phyloP scores from a whole-genome alignment of 2,888 invertebrate species.

The Leptinotarsa peninsularis region DNA sequence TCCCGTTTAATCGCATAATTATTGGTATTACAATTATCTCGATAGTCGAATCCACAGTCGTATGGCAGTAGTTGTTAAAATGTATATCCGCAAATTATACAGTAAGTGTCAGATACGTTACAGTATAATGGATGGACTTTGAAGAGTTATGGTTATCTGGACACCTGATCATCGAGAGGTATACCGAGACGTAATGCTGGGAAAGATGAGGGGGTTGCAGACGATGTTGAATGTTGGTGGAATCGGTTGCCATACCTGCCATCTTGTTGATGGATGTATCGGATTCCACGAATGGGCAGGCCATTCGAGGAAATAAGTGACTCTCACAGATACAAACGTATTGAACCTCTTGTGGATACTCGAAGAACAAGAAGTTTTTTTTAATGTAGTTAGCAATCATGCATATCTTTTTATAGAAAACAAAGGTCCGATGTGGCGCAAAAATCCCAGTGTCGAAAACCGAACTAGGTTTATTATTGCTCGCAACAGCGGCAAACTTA shows the following conservation, averaged over 20 bases:
- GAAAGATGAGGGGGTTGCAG: not conserved
- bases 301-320: not conserved
- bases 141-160: constrained; percentile 25
- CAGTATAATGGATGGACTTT: constrained; percentile 23
- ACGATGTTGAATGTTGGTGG: not conserved
- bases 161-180: constrained; percentile 23
- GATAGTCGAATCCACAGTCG: constrained; percentile 18
- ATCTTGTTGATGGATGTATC: constrained; percentile 4
- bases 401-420: no score
- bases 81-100: constrained; percentile 37
- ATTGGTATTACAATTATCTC: constrained; percentile 35
- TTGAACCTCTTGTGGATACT: no score
- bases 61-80: constrained; percentile 24
- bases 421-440: no score
- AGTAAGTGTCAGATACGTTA: constrained; percentile 9
- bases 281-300: not conserved
- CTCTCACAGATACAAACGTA: not conserved
- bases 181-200: not conserved
- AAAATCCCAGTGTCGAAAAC: no score
- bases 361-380: no score
- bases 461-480: no score
- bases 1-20: constrained; percentile 25
- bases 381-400: no score
- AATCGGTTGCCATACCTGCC: not conserved
- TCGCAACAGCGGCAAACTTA: no score